phyloP scores from a whole-genome alignment of 1,140 invertebrate genomes.

The Manduca sexta region DNA sequence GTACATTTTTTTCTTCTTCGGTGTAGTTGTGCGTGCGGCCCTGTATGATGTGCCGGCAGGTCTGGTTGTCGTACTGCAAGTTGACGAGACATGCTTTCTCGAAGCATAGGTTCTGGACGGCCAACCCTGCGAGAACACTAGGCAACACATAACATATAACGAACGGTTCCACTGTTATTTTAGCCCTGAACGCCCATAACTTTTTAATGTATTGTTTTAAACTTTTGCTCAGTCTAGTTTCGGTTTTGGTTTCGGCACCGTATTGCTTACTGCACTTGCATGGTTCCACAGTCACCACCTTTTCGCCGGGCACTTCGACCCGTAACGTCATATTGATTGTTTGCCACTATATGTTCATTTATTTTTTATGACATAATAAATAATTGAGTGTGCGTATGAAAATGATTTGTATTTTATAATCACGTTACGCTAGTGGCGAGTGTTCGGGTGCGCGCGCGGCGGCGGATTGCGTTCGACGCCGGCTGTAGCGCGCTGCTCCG shows the following conservation, averaged over 20 bases:
- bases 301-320: conserved; percentile 64
- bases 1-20: conserved; percentile 67
- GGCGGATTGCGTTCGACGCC: conserved; percentile 26
- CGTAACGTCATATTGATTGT: conserved; percentile 61
- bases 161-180: conserved; percentile 75
- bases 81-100: conserved; percentile 78
- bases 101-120: conserved; percentile 75
- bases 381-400: conserved; percentile 21
- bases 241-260: conserved; percentile 40
- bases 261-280: conserved; percentile 53
- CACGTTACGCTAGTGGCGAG: conserved; percentile 11
- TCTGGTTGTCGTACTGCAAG: conserved; percentile 67
- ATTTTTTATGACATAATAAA: conserved; percentile 38
- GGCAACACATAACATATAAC: conserved; percentile 74
- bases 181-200: conserved; percentile 54
- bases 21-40: conserved; percentile 66
- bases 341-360: conserved; percentile 47
- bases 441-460: conserved; percentile 43
- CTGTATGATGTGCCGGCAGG: conserved; percentile 72
- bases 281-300: conserved; percentile 50
- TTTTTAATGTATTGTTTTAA: conserved; percentile 56
- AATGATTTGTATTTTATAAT: conserved; percentile 13
- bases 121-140: conserved; percentile 71
- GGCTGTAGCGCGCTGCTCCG: conserved; percentile 35
- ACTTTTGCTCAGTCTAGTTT: conserved; percentile 44